phyloP scores from a whole-genome alignment of 2,888 invertebrate species.

The Anticlea derivata region DNA sequence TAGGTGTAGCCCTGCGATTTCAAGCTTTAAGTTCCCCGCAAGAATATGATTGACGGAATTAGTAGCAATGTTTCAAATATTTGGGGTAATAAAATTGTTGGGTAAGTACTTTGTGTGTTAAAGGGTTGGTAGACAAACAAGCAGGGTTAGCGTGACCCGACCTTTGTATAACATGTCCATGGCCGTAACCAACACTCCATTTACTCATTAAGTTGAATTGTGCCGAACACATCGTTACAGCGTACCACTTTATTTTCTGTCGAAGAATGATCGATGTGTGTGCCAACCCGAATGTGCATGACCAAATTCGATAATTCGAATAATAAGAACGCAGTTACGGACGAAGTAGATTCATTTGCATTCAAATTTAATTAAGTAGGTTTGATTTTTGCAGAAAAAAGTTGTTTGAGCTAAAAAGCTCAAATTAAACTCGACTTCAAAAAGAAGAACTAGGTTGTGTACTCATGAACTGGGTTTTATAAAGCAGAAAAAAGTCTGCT shows the following conservation, averaged over 20 bases:
- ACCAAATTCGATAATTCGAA: too few relatives aligned
- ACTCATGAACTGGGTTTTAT: neutral
- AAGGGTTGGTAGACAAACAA: constrained; percentile 20
- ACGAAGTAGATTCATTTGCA: too few relatives aligned
- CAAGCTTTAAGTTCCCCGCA: constrained; percentile 5
- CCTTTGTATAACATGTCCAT: constrained; percentile 31
- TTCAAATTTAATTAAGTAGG: neutral
- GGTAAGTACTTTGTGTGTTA: constrained; percentile 2
- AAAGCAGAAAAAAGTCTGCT: neutral
- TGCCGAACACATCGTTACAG: neutral
- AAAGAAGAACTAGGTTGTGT: neutral
- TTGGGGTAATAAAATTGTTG: constrained; percentile 22
- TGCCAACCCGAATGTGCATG: too few relatives aligned
- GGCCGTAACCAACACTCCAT: constrained; percentile 20
- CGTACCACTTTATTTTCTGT: neutral
- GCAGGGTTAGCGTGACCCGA: constrained; percentile 26
- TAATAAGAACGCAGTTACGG: too few relatives aligned
- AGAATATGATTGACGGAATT: constrained; percentile 18
- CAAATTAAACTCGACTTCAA: neutral
- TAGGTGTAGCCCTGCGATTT: too few relatives aligned
- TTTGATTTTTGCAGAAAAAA: neutral
- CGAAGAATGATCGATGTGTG: neutral
- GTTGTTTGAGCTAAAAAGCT: neutral
- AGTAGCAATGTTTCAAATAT: constrained; percentile 28
- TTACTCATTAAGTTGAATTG: constrained; percentile 5